Percentiles rank a stretch among this genome's conserved stretches.
Evolutionary conservation across 2,888 invertebrate species (phyloP).

Genomic region (Patella depressa): DNA sequence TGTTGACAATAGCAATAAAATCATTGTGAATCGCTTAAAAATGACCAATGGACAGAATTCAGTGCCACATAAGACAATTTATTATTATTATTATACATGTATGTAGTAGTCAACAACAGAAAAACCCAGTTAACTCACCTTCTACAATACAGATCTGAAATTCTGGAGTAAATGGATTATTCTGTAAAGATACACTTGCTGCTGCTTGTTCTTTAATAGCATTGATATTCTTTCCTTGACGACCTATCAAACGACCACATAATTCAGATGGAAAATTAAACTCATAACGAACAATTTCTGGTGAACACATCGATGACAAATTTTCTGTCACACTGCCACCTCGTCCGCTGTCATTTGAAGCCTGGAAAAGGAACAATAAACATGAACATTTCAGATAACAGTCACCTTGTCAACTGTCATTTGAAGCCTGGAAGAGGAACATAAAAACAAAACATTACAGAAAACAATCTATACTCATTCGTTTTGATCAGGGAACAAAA

Average conservation of each 20-base stretch:
- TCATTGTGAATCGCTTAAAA: no score
- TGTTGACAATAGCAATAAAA: no score
- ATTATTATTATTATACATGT: no score
- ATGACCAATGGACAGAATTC: no score
- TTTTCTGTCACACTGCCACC: constrained; percentile 74
- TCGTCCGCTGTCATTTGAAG: constrained; percentile 87
- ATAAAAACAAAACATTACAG: no score
- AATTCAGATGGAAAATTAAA: constrained; percentile 74
- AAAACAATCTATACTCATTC: constrained; percentile 68
- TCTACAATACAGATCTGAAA: constrained; percentile 88
- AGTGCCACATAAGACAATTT: no score
- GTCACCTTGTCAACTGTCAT: constrained; percentile 85
- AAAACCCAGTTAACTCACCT: constrained; percentile 73
- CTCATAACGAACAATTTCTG: constrained; percentile 75
- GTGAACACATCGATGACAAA: constrained; percentile 72
- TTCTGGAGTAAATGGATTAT: constrained; percentile 82
- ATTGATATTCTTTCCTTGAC: constrained; percentile 85
- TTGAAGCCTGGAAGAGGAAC: constrained; percentile 77
- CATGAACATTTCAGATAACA: constrained; percentile 66
- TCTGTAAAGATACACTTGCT: constrained; percentile 84
- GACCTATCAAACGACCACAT: constrained; percentile 90
- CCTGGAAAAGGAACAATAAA: constrained; percentile 70
- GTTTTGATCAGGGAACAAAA: no score
- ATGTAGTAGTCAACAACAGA: no score
- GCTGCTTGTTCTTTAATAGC: constrained; percentile 83